Base-by-base conservation (phyloP, 2,888 invertebrate genomes). In the Eumacrocentrus americanus region DNA sequence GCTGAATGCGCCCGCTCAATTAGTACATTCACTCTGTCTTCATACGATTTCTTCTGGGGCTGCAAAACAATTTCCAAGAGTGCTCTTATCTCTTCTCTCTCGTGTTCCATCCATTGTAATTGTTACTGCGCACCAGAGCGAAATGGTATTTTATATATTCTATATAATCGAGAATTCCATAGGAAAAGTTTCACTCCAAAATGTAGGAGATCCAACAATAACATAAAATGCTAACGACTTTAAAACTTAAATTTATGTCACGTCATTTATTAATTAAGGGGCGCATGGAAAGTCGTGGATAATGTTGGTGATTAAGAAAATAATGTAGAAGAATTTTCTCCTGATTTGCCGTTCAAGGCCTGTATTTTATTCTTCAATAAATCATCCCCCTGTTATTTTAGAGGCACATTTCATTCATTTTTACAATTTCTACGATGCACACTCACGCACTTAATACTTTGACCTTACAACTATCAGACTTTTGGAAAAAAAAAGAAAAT, bases 1-100 rank as follows among this genome's bases (percentile, higher is more conserved):
- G 51, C 59, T 48, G 42, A 57, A 59, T 59, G 61, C 55, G 46
- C 54, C 57, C 56, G 61, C 59, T 61, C 57, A 64, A 66, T 66
- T 61, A 61, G 61, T 61, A 51, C 54, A 48, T 63, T 40, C 53
- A 59, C 58, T 52, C 44, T 37, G 52, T 58, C 52, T 58, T 52
- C 22, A 37, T 44, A 37, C 35, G 37, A 44, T 37, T 46, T 53
- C 53, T 53, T 25, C 53, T 53, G 42, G 54, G 23, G 59, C 38
- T 54, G 48, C 59, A 54, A 60, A 60, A 60, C 59, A 60, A 60
- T 60, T 60, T 60, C 42, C 48, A 48, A 60, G 48, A 60, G 59
- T 60, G 59, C 58, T 58, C 52, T 29, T 42, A 38, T 46, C n/a
- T 46, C 23, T 37, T 12, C 35, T 37, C 35, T 44, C 23, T 59